Percentiles rank a stretch among this genome's conserved stretches.
These are phyloP conservation scores for Chromoteleia sp. DNA, from an alignment of 2,888 invertebrate species.

Conservation along the genomic window DNA sequence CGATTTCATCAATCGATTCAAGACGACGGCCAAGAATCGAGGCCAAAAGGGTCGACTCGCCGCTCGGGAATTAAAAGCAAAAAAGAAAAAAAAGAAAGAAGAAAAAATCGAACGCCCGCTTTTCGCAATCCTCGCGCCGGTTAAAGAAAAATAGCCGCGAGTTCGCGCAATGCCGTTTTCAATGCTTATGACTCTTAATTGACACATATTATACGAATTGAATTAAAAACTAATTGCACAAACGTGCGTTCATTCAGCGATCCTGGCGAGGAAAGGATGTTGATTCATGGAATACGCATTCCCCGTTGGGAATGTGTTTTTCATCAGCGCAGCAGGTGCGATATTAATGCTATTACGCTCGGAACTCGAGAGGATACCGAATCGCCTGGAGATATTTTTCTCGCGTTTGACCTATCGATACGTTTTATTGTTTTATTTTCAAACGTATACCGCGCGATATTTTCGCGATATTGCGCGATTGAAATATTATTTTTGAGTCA, in stretches of 20 bases:
- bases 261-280: slow-evolving; percentile 30
- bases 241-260: slow-evolving; percentile 39
- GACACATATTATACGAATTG: slow-evolving; percentile 54
- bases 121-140: slow-evolving; percentile 37
- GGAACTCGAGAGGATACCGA: slow-evolving; percentile 25
- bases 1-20: slow-evolving; percentile 47
- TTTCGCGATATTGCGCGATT: neutral
- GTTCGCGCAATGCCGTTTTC: slow-evolving; percentile 29
- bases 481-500: slow-evolving; percentile 17
- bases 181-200: slow-evolving; percentile 26
- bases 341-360: slow-evolving; percentile 52
- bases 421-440: slow-evolving; percentile 31
- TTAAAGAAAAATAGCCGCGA: slow-evolving; percentile 15
- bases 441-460: neutral
- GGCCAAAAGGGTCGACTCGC: slow-evolving; percentile 36
- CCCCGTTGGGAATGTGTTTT: slow-evolving; percentile 47
- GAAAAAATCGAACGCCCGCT: slow-evolving; percentile 33
- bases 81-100: neutral
- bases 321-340: slow-evolving; percentile 56
- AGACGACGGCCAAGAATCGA: slow-evolving; percentile 18
- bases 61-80: neutral
- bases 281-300: slow-evolving; percentile 50
- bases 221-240: slow-evolving; percentile 56
- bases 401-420: slow-evolving; percentile 26
- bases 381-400: slow-evolving; percentile 46